Conservation (phyloP, 1,140 invertebrate genomes). For the Caerostris darwini region DNA sequence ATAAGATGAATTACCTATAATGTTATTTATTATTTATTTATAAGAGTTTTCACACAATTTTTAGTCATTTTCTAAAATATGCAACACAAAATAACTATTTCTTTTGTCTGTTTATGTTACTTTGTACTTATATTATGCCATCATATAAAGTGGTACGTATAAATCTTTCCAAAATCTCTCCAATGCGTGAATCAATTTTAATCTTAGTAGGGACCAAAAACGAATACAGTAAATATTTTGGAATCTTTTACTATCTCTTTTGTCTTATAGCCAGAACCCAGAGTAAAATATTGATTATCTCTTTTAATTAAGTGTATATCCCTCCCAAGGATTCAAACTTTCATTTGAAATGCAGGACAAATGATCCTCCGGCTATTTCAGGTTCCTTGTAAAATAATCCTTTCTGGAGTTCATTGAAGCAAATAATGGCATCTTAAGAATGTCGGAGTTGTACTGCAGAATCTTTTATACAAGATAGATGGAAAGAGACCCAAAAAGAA, state of each 20-base stretch:
- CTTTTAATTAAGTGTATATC: slow-evolving; percentile 24
- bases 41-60: too few species aligned
- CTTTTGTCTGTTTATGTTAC: too few species aligned
- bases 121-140: too few species aligned
- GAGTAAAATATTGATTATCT: slow-evolving; percentile 8
- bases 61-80: too few species aligned
- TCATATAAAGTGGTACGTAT: too few species aligned
- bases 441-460: not conserved
- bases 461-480: not conserved
- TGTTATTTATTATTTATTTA: too few species aligned
- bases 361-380: not conserved
- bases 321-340: not conserved
- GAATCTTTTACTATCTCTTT: not conserved
- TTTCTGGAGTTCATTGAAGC: slow-evolving; percentile 13
- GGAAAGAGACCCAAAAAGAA: not conserved
- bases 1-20: too few species aligned
- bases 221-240: not conserved
- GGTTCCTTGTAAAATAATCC: not conserved
- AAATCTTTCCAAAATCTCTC: too few species aligned
- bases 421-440: not conserved
- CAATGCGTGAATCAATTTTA: too few species aligned
- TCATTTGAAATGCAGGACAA: not conserved
- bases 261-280: not conserved
- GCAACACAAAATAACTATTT: too few species aligned
- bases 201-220: not conserved